These are phyloP conservation scores for Selene dorsalis DNA, from an alignment of 2,797 vertebrate genomes.

Conservation along the genomic window DNA sequence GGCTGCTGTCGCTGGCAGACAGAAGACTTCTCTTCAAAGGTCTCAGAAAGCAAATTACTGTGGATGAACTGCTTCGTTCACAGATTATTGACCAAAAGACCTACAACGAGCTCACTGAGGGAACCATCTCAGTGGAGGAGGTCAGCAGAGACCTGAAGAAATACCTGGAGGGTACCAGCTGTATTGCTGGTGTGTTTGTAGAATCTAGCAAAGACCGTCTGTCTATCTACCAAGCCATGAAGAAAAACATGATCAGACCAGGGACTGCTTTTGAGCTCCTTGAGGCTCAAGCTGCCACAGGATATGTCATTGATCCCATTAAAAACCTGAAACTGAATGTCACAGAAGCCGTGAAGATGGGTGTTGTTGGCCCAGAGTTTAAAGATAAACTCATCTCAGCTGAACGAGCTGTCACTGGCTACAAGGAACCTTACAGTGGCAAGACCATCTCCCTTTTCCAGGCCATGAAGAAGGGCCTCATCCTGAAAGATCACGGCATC, in stretches of 20 bases:
- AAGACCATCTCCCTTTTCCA: conserved; percentile 97
- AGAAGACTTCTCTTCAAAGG: conserved; percentile 91
- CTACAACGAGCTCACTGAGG: conserved; percentile 89
- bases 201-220: conserved; percentile 94
- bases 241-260: conserved; percentile 97
- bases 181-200: conserved; percentile 94
- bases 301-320: conserved; percentile 96
- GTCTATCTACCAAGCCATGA: conserved; percentile 99
- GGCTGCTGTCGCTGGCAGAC: conserved; percentile 89
- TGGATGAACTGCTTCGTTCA: conserved; percentile 93
- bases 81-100: conserved; percentile 92
- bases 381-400: conserved; percentile 98
- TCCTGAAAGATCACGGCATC: conserved; percentile 96
- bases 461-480: conserved; percentile 98
- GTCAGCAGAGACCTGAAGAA: conserved; percentile 90
- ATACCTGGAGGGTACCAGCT: conserved; percentile 95
- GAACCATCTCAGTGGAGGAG: conserved; percentile 90
- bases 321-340: conserved; percentile 95
- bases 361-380: conserved; percentile 94
- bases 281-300: conserved; percentile 96
- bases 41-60: conserved; percentile 93
- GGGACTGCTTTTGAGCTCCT: conserved; percentile 97
- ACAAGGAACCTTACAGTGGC: conserved; percentile 94
- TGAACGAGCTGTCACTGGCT: conserved; percentile 95
- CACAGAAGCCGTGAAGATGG: conserved; percentile 92